These are phyloP conservation scores for Channallabes apus DNA, from an alignment of 2,797 vertebrate species.

Conservation along the genomic window DNA sequence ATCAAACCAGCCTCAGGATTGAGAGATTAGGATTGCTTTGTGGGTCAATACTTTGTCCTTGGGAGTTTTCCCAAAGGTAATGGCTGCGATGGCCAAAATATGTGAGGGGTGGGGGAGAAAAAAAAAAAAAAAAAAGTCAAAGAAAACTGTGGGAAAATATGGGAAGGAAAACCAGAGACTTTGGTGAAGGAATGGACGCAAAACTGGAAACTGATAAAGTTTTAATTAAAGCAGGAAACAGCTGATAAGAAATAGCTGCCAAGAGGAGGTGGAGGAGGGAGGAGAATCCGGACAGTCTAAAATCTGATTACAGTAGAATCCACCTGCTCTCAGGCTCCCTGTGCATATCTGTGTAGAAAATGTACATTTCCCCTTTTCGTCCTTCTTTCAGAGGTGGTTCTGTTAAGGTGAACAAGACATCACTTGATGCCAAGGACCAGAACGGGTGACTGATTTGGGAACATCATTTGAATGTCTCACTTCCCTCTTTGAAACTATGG, in stretches of 20 bases:
- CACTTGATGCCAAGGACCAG: not conserved
- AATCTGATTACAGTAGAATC: not conserved
- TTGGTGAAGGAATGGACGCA: not conserved
- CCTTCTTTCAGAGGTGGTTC: too few species aligned
- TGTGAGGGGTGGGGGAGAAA: not conserved
- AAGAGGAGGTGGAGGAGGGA: not conserved
- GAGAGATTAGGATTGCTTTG: slow-evolving; percentile 27
- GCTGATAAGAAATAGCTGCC: not conserved
- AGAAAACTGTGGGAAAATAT: not conserved
- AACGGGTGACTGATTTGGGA: not conserved
- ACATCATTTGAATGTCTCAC: not conserved
- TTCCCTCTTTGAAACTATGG: not conserved
- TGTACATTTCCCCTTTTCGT: too few species aligned
- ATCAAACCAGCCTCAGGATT: slow-evolving; percentile 26
- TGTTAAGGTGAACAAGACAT: not conserved
- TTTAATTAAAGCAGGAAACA: not conserved
- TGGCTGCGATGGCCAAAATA: not conserved
- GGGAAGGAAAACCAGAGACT: not conserved
- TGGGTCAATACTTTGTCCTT: slow-evolving; percentile 28
- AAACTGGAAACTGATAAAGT: not conserved
- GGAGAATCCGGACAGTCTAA: not conserved
- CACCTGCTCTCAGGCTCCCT: not conserved
- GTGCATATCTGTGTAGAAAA: too few species aligned
- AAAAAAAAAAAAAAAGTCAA: not conserved
- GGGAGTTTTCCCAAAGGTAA: slow-evolving; percentile 26